A percentile compares a stretch with the other conserved stretches of the same genome.
Conservation (phyloP, 2,888 invertebrate species). For the Eupithecia abbreviata region DNA sequence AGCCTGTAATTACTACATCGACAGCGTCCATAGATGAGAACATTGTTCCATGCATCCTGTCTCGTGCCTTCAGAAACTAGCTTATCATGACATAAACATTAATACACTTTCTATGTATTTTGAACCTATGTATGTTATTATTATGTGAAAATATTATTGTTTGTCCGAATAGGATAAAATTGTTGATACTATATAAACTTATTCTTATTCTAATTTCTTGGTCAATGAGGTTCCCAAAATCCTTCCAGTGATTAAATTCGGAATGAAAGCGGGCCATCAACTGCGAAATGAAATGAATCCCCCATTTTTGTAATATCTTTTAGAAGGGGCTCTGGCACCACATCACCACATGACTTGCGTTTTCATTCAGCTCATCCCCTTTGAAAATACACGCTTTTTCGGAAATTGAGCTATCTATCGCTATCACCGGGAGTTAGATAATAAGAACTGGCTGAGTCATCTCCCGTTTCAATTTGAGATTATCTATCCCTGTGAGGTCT, state of each 20-base stretch:
- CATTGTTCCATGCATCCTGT: not conserved
- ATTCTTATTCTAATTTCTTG: too few relatives aligned
- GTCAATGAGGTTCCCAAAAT: not conserved
- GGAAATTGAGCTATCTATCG: conserved; percentile 16
- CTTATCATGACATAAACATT: too few relatives aligned
- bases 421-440: not conserved
- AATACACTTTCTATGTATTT: too few relatives aligned
- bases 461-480: not conserved
- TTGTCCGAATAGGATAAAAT: too few relatives aligned
- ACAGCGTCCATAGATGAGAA: not conserved
- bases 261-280: not conserved
- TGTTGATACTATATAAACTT: too few relatives aligned
- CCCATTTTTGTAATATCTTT: not conserved
- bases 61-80: not conserved
- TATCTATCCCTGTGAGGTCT: not conserved
- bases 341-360: conserved; percentile 52
- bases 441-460: not conserved
- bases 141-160: too few relatives aligned
- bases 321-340: not conserved
- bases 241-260: not conserved
- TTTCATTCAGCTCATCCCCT: conserved; percentile 44
- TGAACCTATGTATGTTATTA: too few relatives aligned
- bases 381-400: conserved; percentile 24
- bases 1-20: conserved; percentile 46
- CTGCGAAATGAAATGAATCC: not conserved